Conservation (phyloP, 2,113 vertebrate species). For the Tragelaphus buxtoni region DNA sequence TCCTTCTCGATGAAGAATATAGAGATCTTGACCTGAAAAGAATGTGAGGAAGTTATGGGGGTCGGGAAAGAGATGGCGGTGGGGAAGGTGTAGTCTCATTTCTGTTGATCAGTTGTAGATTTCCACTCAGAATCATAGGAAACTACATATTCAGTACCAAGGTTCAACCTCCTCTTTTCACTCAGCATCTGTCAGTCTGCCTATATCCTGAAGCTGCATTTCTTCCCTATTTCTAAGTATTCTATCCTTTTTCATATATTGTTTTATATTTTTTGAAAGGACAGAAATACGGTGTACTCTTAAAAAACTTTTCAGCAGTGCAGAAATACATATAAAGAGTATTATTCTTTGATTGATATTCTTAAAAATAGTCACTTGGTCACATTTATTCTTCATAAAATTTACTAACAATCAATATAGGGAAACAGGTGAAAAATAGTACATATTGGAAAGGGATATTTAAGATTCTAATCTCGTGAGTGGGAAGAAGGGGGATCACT, state of each 20-base stretch:
- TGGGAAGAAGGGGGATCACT: background rate
- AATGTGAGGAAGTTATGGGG: fast-evolving
- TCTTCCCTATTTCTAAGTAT: background rate
- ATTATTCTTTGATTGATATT: background rate
- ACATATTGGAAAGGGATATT: background rate
- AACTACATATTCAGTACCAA: background rate
- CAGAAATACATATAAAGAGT: background rate
- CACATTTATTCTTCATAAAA: background rate
- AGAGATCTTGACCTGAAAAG: background rate
- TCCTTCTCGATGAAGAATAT: background rate
- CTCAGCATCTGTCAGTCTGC: background rate
- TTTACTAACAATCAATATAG: background rate
- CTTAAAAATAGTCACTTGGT: background rate
- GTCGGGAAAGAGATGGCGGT: fast-evolving
- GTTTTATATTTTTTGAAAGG: background rate
- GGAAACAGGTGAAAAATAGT: background rate
- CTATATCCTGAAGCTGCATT: background rate
- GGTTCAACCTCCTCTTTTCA: background rate
- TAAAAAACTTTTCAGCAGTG: background rate
- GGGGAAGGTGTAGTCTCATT: background rate
- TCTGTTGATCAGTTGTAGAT: background rate
- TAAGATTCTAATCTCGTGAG: background rate
- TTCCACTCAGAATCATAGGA: background rate
- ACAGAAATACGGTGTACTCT: background rate
- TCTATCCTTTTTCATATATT: background rate